Evolutionary conservation across 2,113 vertebrate genomes (phyloP).

Genomic region (Hippocampus zosterae): DNA sequence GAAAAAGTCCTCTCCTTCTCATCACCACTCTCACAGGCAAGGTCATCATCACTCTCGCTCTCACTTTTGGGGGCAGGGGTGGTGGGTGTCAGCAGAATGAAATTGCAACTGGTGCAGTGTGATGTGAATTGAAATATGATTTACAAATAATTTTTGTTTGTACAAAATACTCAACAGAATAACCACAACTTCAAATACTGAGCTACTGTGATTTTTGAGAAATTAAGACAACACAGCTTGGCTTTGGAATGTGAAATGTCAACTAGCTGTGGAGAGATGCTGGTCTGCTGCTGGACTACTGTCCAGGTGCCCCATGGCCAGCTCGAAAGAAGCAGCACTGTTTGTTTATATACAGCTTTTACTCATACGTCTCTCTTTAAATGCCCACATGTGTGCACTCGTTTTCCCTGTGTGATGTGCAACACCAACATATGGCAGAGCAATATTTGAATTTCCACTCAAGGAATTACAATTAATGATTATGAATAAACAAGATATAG

Average conservation of each 20-base stretch:
- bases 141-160: neutral
- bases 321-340: too few relatives aligned
- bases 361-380: neutral
- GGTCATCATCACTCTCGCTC: neutral
- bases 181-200: neutral
- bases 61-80: slow-evolving; percentile 25
- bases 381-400: neutral
- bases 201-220: neutral
- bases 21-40: neutral
- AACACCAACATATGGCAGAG: neutral
- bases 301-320: neutral
- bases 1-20: slow-evolving; percentile 19
- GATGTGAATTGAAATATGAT: neutral
- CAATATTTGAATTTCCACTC: neutral
- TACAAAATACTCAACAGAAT: neutral
- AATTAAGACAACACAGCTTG: neutral
- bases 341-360: too few relatives aligned
- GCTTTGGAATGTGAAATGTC: neutral
- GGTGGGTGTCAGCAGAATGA: slow-evolving; percentile 16
- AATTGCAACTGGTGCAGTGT: neutral
- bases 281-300: neutral
- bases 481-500: neutral
- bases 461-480: neutral
- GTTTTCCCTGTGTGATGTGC: neutral
- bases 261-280: neutral